Base-by-base conservation (phyloP, 2,888 invertebrate species). In the Mythimna albipuncta region DNA sequence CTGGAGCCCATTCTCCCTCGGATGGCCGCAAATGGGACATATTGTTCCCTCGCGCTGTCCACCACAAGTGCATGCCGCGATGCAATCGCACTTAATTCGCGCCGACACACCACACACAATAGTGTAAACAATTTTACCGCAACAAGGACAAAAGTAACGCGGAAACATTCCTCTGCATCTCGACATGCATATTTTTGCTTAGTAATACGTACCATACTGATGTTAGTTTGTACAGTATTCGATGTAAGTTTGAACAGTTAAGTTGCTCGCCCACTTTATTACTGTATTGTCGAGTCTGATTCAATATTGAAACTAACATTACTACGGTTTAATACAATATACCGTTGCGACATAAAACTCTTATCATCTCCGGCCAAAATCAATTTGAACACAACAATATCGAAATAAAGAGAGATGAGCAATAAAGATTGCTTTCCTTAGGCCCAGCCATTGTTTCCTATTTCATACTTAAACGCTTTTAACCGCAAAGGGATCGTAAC, bases 311-410 rank as follows among this genome's bases (percentile, higher is more conserved):
- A 91, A 90, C 91, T 91, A 92, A 91, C 91, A 92, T 90, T 91
- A 89, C 89, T 92, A 91, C 91, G 90, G 92, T 90, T 91, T 78
- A 84, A 87, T 87, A 82, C 81, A 75, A 86, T 91, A 86, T 93
- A 93, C 94, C 94, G 94, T 94, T 95, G 89, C 86, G 84, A 90
- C 91, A 93, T 94, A 92, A 93, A 94, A 91, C 90, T 91, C 91
- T 93, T 92, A 95, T 94, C 93, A 91, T 89, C 91, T 87, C 89
- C 87, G 88, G 90, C 90, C 88, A 86, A 91, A 94, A 93, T 94
- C 93, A 93, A 95, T 94, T 93, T 91, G 84, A 89, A 91, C 89
- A 87, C 87, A 89, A 93, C 89, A 91, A 92, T 93, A 93, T 93
- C 91, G 89, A 88, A 92, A 89, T 92, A 91, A 90, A 92, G 89